Base-by-base conservation (phyloP, 2,888 invertebrate species). In the Scaptodrosophila latifasciaeformis region DNA sequence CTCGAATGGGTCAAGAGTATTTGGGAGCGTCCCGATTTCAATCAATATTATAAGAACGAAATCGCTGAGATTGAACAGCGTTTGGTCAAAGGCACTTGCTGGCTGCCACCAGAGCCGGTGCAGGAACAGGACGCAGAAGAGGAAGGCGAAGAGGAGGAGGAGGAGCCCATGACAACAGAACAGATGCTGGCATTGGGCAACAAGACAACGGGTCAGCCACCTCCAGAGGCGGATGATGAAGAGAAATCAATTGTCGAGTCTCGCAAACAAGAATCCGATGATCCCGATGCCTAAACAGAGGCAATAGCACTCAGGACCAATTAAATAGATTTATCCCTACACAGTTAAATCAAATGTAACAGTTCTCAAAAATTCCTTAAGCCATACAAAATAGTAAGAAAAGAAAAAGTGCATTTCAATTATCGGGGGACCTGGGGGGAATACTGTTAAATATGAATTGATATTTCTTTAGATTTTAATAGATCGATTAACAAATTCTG, bases 1-100 rank as follows among this genome's bases (percentile, higher is more conserved):
- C 50, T 83, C 24, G 69, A 83, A 19, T 83, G 84, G 84, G 79
- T 83, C 12, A 67, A 67, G 59, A 84, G 84, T 18, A 83, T 83
- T 10, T 83, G 83, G 83, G 60, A 67, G 34, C 75, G 83, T 5
- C 82, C 82, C 2, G 84, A 83, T 48, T 82, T 84, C 59, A 71
- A 83, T 45, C 64, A 58, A 19, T 84, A 83, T 49, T 84, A 83
- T 48, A 64, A 71, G 19, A 72, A 82, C 19, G 80, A 75, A 44
- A 84, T 84, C 37, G 75, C 65, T 30, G 78, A 79, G 42, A 70
- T 81, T 31, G 81, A 76, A 37, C 46, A 69, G 17, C 79, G 69
- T 19, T 49, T 76, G 43, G 49, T 79, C 39, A 71, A 81, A 47
- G 75, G 75, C 3, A 46, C 75, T 0, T 76, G 75, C 51, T 81